Evolutionary conservation across 2,888 invertebrate genomes (phyloP), one percentile per base, ranked within the genome.

Genomic region (Agrotis puta): DNA sequence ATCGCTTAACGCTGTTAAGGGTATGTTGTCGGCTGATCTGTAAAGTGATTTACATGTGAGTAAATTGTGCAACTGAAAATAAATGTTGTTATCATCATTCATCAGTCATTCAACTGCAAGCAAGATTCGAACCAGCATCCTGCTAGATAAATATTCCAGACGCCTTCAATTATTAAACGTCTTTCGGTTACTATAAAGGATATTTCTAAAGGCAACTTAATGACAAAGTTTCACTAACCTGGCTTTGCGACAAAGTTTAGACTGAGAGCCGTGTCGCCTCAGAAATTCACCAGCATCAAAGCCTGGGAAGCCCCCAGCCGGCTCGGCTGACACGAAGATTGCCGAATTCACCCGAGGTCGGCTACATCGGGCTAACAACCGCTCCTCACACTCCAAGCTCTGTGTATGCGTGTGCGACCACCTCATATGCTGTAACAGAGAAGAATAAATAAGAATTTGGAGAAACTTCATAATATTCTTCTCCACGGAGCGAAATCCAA

Each of bases 291-390:
- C 97, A 77, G 98, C 98, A 88, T 98, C 98, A 89, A 98, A 98
- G 54, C 97, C 98, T 70, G 97, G 97, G 90, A 98, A 98, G 39
- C 97, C 97, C 33, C 97, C 97, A 45, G 97, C 96, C 0, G 97
- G 97, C 87, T 97, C 97, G 80, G 97, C 97, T 65, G 98, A 98
- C 75, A 98, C 97, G 93, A 98, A 98, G 88, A 98, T 98, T 85
- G 98, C 98, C 74, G 98, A 98, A 92, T 98, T 98, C 90, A 98
- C 98, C 69, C 98, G 97, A 78, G 98, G 98, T 80, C 98, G 96
- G 83, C 96, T 92, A 86, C 97, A 96, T 74, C 96, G 96, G 64
- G 97, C 95, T 88, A 97, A 94, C 58, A 96, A 86, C 65, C 94
- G 96, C 91, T 96, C 97, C 89, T 96, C 97, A 88, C 96, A 97